Conservation (phyloP, 2,113 vertebrate genomes). For the Tamias sibiricus region DNA sequence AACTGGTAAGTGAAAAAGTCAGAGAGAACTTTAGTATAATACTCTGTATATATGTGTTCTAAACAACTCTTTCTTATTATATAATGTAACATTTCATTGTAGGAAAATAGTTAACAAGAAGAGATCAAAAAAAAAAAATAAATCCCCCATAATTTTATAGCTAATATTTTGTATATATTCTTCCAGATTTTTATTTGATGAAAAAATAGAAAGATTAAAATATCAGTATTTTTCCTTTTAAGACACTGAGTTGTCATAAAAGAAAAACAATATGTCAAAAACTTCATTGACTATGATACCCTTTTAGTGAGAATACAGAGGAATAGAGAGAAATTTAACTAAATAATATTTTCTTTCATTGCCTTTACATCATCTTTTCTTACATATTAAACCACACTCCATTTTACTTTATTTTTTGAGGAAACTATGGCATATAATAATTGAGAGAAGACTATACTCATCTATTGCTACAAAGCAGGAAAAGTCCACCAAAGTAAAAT, state of each 20-base stretch:
- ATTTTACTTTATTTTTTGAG: not conserved
- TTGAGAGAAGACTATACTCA: not conserved
- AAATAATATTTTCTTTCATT: not conserved
- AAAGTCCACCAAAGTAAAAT: slow-evolving; percentile 28
- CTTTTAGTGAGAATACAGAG: not conserved
- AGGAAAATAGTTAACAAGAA: slow-evolving; percentile 43
- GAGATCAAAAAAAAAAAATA: not conserved
- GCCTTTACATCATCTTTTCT: not conserved
- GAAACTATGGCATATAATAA: not conserved
- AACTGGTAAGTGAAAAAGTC: not conserved
- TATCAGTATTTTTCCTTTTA: slow-evolving; percentile 12
- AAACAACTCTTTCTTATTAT: not conserved
- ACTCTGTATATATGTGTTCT: not conserved
- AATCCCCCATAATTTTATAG: not conserved
- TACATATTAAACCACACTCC: not conserved
- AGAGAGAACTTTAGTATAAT: not conserved
- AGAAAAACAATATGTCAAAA: not conserved
- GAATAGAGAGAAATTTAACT: not conserved
- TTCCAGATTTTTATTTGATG: not conserved
- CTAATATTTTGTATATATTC: not conserved
- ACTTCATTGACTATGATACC: not conserved
- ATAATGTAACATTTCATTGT: not conserved
- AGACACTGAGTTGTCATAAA: not conserved
- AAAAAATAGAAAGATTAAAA: not conserved
- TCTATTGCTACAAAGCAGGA: not conserved